Evolutionary conservation across 1,140 invertebrate species (phyloP).

Genomic region (Bombus cullumanus): DNA sequence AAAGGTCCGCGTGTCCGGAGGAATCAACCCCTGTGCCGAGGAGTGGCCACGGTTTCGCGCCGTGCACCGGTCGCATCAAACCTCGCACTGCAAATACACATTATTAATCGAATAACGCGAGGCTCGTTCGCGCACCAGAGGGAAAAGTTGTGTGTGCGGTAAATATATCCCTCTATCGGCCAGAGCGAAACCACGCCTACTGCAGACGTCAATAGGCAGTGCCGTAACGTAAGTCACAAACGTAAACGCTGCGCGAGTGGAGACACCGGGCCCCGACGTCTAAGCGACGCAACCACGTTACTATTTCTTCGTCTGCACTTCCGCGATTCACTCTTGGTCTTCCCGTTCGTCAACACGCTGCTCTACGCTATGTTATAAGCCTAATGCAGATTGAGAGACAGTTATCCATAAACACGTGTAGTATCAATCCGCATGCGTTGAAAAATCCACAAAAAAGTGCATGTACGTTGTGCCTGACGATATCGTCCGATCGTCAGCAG

Average conservation of each 20-base stretch:
- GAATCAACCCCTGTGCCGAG: slow-evolving; percentile 71
- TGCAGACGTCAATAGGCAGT: slow-evolving; percentile 79
- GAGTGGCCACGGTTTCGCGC: slow-evolving; percentile 65
- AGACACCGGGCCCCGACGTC: slow-evolving; percentile 12
- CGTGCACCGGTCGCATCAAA: slow-evolving; percentile 69
- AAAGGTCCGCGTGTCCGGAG: slow-evolving; percentile 25
- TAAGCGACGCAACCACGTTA: background rate
- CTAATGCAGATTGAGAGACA: too few relatives aligned
- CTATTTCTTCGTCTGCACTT: background rate
- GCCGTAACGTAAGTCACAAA: slow-evolving; percentile 61
- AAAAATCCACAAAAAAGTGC: too few relatives aligned
- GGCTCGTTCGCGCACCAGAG: slow-evolving; percentile 71
- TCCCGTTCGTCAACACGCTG: background rate
- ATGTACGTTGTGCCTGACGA: too few relatives aligned
- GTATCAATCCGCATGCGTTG: too few relatives aligned
- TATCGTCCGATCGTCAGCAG: too few relatives aligned
- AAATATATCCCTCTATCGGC: slow-evolving; percentile 80
- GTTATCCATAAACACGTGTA: too few relatives aligned
- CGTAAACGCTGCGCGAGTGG: background rate
- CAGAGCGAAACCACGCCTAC: slow-evolving; percentile 74
- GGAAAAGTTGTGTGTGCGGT: slow-evolving; percentile 77
- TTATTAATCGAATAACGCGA: slow-evolving; percentile 72
- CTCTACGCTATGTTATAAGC: background rate
- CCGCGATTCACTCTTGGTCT: background rate
- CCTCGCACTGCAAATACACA: slow-evolving; percentile 70